phyloP scores from a whole-genome alignment of 2,113 vertebrate genomes.

The Brachyhypopomus gauderio region DNA sequence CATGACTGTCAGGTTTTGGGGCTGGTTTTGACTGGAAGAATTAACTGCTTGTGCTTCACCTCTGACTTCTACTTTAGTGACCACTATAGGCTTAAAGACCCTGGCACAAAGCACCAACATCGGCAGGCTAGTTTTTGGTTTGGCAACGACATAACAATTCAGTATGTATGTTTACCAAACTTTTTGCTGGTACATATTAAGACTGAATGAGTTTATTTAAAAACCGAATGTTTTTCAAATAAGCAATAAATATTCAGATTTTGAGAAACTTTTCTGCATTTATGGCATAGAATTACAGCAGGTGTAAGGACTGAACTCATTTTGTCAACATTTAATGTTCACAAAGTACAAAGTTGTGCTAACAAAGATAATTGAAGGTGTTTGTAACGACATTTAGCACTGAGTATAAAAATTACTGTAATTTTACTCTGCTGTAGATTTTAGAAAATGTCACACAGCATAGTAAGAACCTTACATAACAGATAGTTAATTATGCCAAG shows the following conservation, averaged over 20 bases:
- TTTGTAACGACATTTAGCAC: constrained; percentile 26
- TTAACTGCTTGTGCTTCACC: constrained; percentile 39
- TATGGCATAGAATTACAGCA: not conserved
- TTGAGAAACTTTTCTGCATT: not conserved
- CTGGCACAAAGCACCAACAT: not conserved
- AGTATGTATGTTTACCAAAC: not conserved
- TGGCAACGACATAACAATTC: not conserved
- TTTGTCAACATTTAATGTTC: constrained; percentile 13
- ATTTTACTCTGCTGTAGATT: constrained; percentile 14
- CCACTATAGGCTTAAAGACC: not conserved
- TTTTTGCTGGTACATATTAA: not conserved
- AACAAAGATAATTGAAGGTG: constrained; percentile 15
- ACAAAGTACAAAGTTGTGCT: constrained; percentile 14
- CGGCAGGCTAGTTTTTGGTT: not conserved
- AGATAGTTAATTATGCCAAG: constrained; percentile 53
- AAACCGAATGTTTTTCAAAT: not conserved
- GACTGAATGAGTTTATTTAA: not conserved
- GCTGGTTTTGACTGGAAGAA: constrained; percentile 30
- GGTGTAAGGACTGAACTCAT: constrained; percentile 18
- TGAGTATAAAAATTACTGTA: constrained; percentile 5
- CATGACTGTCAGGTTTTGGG: constrained; percentile 21
- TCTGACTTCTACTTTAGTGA: not conserved
- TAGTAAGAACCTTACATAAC: constrained; percentile 38
- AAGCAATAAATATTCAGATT: not conserved
- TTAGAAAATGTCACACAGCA: constrained; percentile 31